Percentiles rank a stretch among this genome's conserved stretches.
Evolutionary conservation across 2,888 invertebrate genomes (phyloP).

Genomic region (Microplitis deprimator): DNA sequence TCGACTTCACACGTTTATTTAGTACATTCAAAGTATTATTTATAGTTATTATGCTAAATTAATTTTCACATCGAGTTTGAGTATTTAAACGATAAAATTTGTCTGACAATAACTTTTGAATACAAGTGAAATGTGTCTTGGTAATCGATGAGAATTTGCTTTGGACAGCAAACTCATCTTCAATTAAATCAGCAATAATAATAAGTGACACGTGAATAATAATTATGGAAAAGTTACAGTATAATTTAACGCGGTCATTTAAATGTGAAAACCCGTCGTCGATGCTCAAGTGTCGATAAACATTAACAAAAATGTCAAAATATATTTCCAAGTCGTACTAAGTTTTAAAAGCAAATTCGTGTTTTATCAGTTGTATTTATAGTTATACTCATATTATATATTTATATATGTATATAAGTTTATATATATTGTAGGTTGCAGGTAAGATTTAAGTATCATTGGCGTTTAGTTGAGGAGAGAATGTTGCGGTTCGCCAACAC

Average conservation of each 20-base stretch:
- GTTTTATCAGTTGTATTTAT: not conserved
- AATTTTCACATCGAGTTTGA: too few relatives aligned
- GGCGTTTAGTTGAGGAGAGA: not conserved
- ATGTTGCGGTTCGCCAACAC: not conserved
- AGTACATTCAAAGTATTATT: too few relatives aligned
- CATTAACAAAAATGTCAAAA: not conserved
- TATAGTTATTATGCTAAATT: too few relatives aligned
- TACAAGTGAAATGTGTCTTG: not conserved
- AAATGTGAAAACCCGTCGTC: not conserved
- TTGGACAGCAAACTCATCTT: not conserved
- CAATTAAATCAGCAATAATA: not conserved
- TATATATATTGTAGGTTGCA: not conserved
- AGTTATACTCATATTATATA: not conserved
- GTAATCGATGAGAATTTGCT: not conserved
- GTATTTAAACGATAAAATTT: too few relatives aligned
- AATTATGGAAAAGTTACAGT: not conserved
- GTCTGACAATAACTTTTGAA: not conserved
- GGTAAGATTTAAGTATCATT: not conserved
- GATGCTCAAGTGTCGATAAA: constrained; percentile 7
- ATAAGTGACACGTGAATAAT: not conserved
- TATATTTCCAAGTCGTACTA: not conserved
- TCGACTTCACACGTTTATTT: too few relatives aligned
- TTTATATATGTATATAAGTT: too few relatives aligned
- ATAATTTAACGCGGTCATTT: not conserved
- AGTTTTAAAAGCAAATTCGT: constrained; percentile 13